Evolutionary conservation across 1,140 invertebrate species (phyloP).

Genomic region (Antheraea pernyi): DNA sequence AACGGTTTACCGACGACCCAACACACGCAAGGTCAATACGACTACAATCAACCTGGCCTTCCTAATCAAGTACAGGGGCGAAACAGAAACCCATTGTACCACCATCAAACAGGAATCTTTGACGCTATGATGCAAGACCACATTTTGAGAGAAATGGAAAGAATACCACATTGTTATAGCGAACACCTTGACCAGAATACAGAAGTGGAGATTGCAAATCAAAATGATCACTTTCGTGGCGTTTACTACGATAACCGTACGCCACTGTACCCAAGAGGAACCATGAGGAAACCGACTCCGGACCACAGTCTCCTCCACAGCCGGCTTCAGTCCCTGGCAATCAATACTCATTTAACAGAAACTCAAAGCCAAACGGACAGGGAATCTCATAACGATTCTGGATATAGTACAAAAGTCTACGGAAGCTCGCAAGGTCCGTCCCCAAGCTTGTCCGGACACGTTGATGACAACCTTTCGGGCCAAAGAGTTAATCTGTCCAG

Average conservation of each 20-base stretch:
- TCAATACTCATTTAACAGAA: slow-evolving; percentile 75
- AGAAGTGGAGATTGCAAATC: slow-evolving; percentile 72
- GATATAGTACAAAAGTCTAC: slow-evolving; percentile 88
- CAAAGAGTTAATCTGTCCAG: slow-evolving; percentile 53
- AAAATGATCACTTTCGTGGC: slow-evolving; percentile 66
- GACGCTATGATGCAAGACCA: slow-evolving; percentile 79
- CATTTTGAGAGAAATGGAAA: slow-evolving; percentile 70
- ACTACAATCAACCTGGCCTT: slow-evolving; percentile 56
- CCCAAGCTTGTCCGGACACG: slow-evolving; percentile 85
- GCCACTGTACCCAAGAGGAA: slow-evolving; percentile 56
- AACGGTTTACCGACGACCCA: slow-evolving; percentile 48
- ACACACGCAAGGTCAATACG: slow-evolving; percentile 45
- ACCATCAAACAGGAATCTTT: slow-evolving; percentile 70
- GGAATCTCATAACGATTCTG: slow-evolving; percentile 88
- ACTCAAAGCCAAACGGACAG: slow-evolving; percentile 78
- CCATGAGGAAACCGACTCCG: slow-evolving; percentile 53
- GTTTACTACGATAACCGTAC: slow-evolving; percentile 63
- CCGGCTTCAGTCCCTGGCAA: slow-evolving; percentile 70
- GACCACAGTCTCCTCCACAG: slow-evolving; percentile 69
- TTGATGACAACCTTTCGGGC: slow-evolving; percentile 70
- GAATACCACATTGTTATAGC: slow-evolving; percentile 73
- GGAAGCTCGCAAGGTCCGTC: slow-evolving; percentile 88
- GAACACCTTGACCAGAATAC: slow-evolving; percentile 72
- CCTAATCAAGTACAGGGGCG: slow-evolving; percentile 54
- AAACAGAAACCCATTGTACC: slow-evolving; percentile 71